A percentile compares a stretch with the other conserved stretches of the same genome.
These are phyloP conservation scores for Cetonia aurata DNA, from an alignment of 2,888 invertebrate species.

Conservation along the genomic window DNA sequence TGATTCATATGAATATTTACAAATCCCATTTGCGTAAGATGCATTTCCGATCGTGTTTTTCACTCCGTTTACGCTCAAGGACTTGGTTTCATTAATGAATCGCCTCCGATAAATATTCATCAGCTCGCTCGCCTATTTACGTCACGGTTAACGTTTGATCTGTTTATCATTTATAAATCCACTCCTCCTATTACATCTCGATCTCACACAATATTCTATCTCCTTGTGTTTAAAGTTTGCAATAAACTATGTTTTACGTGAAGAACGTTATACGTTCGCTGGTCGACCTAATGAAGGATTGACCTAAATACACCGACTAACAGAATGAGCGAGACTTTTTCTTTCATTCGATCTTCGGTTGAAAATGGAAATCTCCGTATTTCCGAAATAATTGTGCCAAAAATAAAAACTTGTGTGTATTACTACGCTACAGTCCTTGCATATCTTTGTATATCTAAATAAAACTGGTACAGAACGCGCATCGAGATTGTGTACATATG, in stretches of 20 bases:
- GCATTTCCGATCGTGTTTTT: slow-evolving; percentile 8
- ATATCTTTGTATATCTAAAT: no score
- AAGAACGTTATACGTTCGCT: not conserved
- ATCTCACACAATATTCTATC: not conserved
- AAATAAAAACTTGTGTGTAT: no score
- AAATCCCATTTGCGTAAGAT: not conserved
- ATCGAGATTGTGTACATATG: no score
- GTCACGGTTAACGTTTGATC: not conserved
- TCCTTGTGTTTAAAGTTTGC: not conserved
- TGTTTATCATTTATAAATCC: not conserved
- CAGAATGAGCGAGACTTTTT: no score
- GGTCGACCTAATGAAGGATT: slow-evolving; percentile 2
- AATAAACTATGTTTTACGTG: slow-evolving; percentile 5
- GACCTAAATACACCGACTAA: not conserved
- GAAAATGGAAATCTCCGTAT: no score
- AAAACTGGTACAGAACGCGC: no score
- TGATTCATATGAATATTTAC: no score
- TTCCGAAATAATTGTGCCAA: no score
- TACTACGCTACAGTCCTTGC: no score
- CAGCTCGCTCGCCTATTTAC: not conserved
- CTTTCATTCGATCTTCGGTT: no score
- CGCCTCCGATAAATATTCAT: slow-evolving; percentile 22
- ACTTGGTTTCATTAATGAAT: slow-evolving; percentile 26
- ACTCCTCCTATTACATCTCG: not conserved
- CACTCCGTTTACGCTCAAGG: slow-evolving; percentile 25